A percentile compares a stretch with the other conserved stretches of the same genome.
These are phyloP conservation scores for Erebia epiphron DNA, from an alignment of 2,888 invertebrate species.

Conservation along the genomic window DNA sequence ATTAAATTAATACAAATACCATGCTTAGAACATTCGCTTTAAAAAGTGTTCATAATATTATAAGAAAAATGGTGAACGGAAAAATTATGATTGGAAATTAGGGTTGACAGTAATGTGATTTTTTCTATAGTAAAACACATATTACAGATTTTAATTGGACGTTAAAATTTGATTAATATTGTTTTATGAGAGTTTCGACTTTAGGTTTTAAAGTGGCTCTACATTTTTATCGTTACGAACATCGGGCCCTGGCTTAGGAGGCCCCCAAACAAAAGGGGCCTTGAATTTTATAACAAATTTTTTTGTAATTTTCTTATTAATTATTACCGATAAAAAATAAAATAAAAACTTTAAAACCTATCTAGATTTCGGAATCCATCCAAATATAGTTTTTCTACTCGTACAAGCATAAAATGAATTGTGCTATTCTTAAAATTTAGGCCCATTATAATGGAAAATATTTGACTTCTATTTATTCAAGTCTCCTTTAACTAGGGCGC, in stretches of 20 bases:
- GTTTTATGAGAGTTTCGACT: constrained; percentile 11
- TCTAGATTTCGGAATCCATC: no score
- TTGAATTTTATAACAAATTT: neutral
- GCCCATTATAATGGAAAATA: neutral
- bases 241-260: neutral
- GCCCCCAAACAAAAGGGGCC: neutral
- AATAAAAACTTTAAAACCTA: no score
- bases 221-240: neutral
- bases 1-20: neutral
- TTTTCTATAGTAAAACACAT: constrained; percentile 6
- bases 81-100: neutral
- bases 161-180: constrained; percentile 19
- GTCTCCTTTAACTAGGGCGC: neutral
- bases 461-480: neutral
- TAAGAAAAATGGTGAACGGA: constrained; percentile 13
- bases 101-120: neutral
- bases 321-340: no score
- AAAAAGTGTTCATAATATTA: constrained; percentile 36
- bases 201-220: constrained; percentile 9
- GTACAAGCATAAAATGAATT: no score
- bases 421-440: neutral
- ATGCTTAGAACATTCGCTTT: constrained; percentile 26
- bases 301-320: no score
- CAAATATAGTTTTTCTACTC: no score
- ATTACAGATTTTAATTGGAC: constrained; percentile 22